Evolutionary conservation across 1,140 invertebrate genomes (phyloP), one percentile per base, ranked within the genome.

Genomic region (Leptinotarsa texana): DNA sequence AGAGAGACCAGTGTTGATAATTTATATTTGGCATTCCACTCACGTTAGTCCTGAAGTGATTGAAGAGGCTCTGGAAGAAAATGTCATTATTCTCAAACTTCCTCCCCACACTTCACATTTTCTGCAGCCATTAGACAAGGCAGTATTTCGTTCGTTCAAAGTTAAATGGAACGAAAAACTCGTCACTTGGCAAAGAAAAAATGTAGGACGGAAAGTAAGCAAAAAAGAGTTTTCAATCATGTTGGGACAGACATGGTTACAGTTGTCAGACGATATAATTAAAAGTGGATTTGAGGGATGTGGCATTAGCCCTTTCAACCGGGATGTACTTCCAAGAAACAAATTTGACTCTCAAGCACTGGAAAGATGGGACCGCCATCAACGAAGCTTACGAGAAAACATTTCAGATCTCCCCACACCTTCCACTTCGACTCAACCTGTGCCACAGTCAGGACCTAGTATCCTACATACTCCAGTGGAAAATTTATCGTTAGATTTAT

Each of bases 21-120:
- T 84, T 81, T 84, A 82, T 79, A 83, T 85, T 78, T 82, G 81
- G n/a, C 83, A 85, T 78, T 69, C 69, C 22, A 83, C 76, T 42
- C 84, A 85, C 74, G 73, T 85, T 13, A 76, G 49, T 67, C 72
- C 78, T 42, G 77, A 78, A 72, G 65, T 84, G 18, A 79, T 83
- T 70, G 73, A 83, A 61, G 63, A 74, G 72, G 81, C 84, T 24
- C 74, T 77, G 69, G 48, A 80, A 73, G 17, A 78, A 83, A 62
- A 83, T 78, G 18, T 84, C 42, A 83, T 78, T 22, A 75, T 77
- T 22, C 66, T 85, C 13, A 85, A 83, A 73, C 73, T 84, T 13
- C 84, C 82, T 21, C 74, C 83, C 67, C 83, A 84, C 69, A 83
- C 82, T 21, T 82, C 75, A 18, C 80, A 83, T 67, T 47, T 83